These are phyloP conservation scores for Epinephelus cyanopodus DNA, from an alignment of 2,113 vertebrate genomes.

Conservation along the genomic window DNA sequence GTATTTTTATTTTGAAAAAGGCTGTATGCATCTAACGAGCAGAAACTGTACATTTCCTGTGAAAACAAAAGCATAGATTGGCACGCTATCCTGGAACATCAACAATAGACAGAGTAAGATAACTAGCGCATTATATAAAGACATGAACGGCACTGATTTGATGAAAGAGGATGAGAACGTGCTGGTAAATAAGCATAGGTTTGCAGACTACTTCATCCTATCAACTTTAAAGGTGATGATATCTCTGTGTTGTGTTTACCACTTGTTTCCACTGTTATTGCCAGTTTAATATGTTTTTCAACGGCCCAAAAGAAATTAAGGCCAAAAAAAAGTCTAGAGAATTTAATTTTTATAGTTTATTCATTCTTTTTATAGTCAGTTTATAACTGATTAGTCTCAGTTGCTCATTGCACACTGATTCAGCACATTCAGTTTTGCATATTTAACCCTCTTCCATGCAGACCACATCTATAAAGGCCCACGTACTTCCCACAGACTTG, in stretches of 20 bases:
- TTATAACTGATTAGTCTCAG: not conserved
- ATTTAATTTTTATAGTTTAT: no score
- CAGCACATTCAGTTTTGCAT: not conserved
- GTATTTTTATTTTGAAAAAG: no score
- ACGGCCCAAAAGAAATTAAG: not conserved
- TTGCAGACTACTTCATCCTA: not conserved
- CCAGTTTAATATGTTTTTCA: not conserved
- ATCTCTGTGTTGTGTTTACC: not conserved
- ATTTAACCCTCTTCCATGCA: not conserved
- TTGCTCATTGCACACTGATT: not conserved
- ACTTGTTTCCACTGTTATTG: not conserved
- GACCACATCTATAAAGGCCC: not conserved
- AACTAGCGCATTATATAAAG: no score
- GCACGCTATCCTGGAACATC: no score
- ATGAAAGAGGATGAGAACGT: no score
- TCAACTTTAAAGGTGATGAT: not conserved
- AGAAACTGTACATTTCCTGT: no score
- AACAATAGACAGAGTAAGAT: no score
- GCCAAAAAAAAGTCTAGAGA: not conserved
- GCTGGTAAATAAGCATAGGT: not conserved
- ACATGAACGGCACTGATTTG: no score
- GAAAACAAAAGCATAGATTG: no score
- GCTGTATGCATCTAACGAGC: no score
- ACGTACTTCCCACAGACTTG: constrained; percentile 27
- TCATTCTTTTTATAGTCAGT: no score